These are phyloP conservation scores for Terrapene triunguis DNA, from an alignment of 2,113 vertebrate species.

Conservation along the genomic window DNA sequence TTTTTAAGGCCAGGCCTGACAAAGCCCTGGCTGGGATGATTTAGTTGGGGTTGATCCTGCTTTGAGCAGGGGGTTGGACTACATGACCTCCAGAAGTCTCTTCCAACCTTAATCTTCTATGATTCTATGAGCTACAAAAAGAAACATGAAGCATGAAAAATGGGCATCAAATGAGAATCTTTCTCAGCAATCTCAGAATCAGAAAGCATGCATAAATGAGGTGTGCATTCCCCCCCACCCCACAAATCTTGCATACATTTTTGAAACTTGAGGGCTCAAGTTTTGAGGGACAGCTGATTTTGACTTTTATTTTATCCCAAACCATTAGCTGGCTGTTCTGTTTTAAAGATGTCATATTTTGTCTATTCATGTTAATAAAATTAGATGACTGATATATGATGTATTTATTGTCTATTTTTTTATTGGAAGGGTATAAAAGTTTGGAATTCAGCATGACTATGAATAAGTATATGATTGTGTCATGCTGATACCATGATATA, in stretches of 20 bases:
- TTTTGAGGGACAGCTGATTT: not conserved
- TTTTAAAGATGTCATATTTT: not conserved
- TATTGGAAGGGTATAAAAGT: not conserved
- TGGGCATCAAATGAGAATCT: not conserved
- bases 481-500: no score
- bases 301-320: not conserved
- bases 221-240: not conserved
- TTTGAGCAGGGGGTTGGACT: no score
- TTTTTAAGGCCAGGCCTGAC: no score
- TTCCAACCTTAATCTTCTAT: no score
- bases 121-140: not conserved
- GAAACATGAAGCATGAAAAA: not conserved
- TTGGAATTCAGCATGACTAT: not conserved
- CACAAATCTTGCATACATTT: not conserved
- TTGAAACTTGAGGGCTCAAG: not conserved
- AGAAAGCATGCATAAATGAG: not conserved
- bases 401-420: not conserved
- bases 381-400: not conserved
- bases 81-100: no score
- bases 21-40: no score
- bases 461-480: not conserved
- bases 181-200: not conserved
- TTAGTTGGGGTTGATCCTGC: no score
- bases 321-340: not conserved
- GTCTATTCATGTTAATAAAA: not conserved